Percentiles rank a stretch among this genome's conserved stretches.
phyloP scores from a whole-genome alignment of 2,888 invertebrate species.

The Drosophila percnosoma region DNA sequence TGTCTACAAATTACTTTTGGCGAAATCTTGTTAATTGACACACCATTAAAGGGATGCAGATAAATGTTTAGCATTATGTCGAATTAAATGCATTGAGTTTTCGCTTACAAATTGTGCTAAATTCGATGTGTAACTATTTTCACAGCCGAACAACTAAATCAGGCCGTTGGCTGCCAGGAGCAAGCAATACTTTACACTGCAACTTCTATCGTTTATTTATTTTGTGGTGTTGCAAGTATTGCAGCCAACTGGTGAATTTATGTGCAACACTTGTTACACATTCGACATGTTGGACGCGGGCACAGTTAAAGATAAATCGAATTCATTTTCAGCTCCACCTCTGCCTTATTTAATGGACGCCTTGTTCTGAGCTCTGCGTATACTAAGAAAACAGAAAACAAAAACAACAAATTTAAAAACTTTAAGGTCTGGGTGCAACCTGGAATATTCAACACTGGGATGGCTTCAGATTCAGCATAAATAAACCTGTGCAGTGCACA shows the following conservation, averaged over 20 bases:
- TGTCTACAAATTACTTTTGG: not conserved
- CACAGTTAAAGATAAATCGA: slow-evolving; percentile 69
- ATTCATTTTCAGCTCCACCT: slow-evolving; percentile 39
- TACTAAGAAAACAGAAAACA: not conserved
- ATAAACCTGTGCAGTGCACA: slow-evolving; percentile 7
- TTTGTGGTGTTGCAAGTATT: slow-evolving; percentile 40
- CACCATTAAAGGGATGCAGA: not conserved
- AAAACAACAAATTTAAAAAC: not conserved
- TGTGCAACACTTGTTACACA: slow-evolving; percentile 61
- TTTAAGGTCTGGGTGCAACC: not conserved
- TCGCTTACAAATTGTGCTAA: slow-evolving; percentile 40
- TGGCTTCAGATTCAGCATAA: not conserved
- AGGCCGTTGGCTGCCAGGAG: slow-evolving; percentile 26
- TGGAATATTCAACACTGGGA: not conserved
- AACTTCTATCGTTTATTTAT: slow-evolving; percentile 56
- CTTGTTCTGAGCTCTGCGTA: slow-evolving; percentile 19
- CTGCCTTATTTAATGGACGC: slow-evolving; percentile 61
- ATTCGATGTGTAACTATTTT: slow-evolving; percentile 39
- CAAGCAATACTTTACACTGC: slow-evolving; percentile 33
- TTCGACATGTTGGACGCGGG: slow-evolving; percentile 66
- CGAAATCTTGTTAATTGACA: not conserved
- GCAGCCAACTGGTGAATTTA: slow-evolving; percentile 46
- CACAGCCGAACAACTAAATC: slow-evolving; percentile 46
- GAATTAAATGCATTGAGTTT: slow-evolving; percentile 6
- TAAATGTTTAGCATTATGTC: not conserved